Evolutionary conservation across 1,140 invertebrate species (phyloP), one percentile per base, ranked within the genome.

Genomic region (Scaptodrosophila lebanonensis): DNA sequence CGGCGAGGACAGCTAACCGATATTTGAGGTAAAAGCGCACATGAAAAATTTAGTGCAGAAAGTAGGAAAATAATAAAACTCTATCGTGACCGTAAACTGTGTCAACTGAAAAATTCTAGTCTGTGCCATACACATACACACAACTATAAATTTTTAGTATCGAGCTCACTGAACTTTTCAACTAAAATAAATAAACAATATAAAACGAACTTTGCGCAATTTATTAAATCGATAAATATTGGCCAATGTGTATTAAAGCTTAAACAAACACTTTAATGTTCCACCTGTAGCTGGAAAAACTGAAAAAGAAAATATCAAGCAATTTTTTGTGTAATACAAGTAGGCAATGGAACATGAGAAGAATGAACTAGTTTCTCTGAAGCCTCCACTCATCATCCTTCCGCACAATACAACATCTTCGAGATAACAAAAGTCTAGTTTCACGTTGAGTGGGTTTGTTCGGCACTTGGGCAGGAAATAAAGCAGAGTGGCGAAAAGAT

Each of bases 171-270:
- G 58, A 73, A 66, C 54, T 59, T 61, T 61, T n/a, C n/a, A 72
- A 71, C 71, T 53, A 47, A 63, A 77, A 65, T 53, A 76, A 66
- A 66, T 49, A 66, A 62, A 53, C 58, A 52, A 11, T 16, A 38
- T 25, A 29, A 30, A 11, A 22, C 29, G 32, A 22, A 35, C 8
- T 17, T 27, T 13, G 20, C 35, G 38, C 52, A 73, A 82, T 79
- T 79, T 79, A 79, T 79, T 79, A 56, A 79, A 79, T 79, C 73
- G 73, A 79, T 79, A 82, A 69, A 67, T 43, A 33, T 63, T n/a
- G n/a, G n/a, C n/a, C n/a, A n/a, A n/a, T n/a, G n/a, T n/a, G n/a
- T n/a, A n/a, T n/a, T n/a, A n/a, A n/a, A n/a, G n/a, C n/a, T n/a
- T n/a, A n/a, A 29, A 64, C 48, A 52, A 48, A 57, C 20, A 53